These are phyloP conservation scores for Triplophysa tibetana DNA, from an alignment of 2,113 vertebrate genomes.

Conservation along the genomic window DNA sequence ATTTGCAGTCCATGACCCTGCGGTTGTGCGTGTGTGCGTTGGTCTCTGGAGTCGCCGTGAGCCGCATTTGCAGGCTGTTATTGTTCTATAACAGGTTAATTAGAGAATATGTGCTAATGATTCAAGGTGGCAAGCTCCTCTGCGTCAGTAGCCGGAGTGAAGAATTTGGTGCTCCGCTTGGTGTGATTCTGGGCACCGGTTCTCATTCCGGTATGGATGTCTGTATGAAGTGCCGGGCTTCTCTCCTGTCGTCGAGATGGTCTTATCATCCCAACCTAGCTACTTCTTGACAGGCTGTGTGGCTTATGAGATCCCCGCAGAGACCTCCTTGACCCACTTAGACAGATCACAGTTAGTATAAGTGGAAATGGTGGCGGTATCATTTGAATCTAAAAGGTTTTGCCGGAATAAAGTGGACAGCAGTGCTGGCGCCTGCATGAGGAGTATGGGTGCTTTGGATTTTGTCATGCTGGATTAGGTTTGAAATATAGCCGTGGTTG, in stretches of 20 bases:
- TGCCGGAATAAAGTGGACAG: constrained; percentile 28
- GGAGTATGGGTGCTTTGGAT: neutral
- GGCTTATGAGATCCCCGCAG: constrained; percentile 44
- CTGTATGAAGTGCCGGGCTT: constrained; percentile 26
- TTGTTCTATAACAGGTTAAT: constrained; percentile 31
- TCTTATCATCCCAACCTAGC: constrained; percentile 25
- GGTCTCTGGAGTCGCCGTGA: constrained; percentile 14
- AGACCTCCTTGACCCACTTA: constrained; percentile 51
- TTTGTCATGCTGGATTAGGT: neutral
- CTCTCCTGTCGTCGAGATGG: neutral
- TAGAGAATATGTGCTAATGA: constrained; percentile 41
- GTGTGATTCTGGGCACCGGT: constrained; percentile 21
- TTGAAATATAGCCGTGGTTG: constrained; percentile 23
- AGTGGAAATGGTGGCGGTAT: constrained; percentile 14
- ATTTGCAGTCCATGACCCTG: constrained; percentile 49
- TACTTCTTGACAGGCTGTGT: constrained; percentile 21
- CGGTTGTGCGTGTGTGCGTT: constrained; percentile 50
- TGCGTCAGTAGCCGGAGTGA: neutral
- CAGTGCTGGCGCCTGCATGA: constrained; percentile 2
- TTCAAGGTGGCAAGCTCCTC: neutral
- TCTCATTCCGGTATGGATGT: constrained; percentile 25
- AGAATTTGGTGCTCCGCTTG: constrained; percentile 1
- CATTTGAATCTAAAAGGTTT: constrained; percentile 17
- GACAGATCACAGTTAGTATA: constrained; percentile 21
- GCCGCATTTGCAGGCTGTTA: constrained; percentile 27